These are phyloP conservation scores for Micromesistius poutassou DNA, from an alignment of 2,797 vertebrate species.

Conservation along the genomic window DNA sequence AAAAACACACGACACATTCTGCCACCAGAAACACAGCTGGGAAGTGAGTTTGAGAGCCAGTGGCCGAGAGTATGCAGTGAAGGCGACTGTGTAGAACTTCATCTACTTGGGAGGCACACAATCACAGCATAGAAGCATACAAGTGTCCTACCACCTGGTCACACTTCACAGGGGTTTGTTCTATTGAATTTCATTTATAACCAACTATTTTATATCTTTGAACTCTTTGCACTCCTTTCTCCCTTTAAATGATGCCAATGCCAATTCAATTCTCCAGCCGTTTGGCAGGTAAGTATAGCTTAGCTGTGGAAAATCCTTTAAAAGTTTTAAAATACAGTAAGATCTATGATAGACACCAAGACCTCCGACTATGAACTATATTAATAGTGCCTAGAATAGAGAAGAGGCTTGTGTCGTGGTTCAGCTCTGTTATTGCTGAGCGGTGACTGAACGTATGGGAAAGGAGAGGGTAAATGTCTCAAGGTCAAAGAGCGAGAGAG, in stretches of 20 bases:
- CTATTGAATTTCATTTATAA: background rate
- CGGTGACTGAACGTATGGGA: background rate
- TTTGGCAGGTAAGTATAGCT: background rate
- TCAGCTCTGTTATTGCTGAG: background rate
- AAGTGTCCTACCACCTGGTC: background rate
- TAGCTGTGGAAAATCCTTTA: background rate
- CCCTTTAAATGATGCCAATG: background rate
- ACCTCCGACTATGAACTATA: background rate
- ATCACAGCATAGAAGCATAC: background rate
- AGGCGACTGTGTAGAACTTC: background rate
- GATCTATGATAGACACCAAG: background rate
- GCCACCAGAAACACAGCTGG: background rate
- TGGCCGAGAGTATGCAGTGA: background rate
- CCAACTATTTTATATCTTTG: background rate
- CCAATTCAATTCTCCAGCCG: background rate
- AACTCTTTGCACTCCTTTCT: background rate
- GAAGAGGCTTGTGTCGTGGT: background rate
- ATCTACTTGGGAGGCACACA: background rate
- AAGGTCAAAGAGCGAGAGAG: slow-evolving; percentile 1
- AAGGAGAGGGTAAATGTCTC: slow-evolving; percentile 17
- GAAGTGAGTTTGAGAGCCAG: slow-evolving; percentile 1
- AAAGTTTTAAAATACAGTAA: background rate
- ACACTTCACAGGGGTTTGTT: background rate
- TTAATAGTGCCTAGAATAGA: background rate
- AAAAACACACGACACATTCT: background rate